A percentile compares a stretch with the other conserved stretches of the same genome.
Conservation (phyloP, 2,888 invertebrate genomes). For the Cataglyphis cursor region DNA sequence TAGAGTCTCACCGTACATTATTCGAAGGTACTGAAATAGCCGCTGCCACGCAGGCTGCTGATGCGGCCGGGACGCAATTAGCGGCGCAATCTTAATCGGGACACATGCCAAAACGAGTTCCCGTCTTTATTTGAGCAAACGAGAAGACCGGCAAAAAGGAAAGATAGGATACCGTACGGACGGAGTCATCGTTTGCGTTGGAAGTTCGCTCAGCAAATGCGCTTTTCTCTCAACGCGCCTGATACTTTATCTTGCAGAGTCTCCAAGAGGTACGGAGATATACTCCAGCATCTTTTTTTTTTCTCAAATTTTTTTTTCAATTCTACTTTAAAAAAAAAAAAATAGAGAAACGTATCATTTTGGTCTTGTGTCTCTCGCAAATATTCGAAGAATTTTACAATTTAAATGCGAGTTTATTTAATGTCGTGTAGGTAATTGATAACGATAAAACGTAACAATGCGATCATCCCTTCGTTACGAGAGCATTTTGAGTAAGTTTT, state of each 20-base stretch:
- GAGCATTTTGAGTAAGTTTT: constrained; percentile 1
- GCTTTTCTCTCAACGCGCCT: background rate
- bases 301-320: background rate
- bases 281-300: background rate
- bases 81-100: constrained; percentile 67
- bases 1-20: background rate
- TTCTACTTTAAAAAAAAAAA: background rate
- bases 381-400: background rate
- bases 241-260: background rate
- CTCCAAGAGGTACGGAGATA: background rate
- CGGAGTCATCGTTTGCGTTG: constrained; percentile 50
- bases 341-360: background rate
- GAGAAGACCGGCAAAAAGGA: constrained; percentile 54
- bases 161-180: constrained; percentile 39
- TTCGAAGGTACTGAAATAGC: constrained; percentile 55
- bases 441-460: background rate
- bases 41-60: constrained; percentile 62
- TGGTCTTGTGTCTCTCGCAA: background rate
- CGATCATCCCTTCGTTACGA: constrained; percentile 13
- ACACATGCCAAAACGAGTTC: constrained; percentile 58
- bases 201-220: background rate
- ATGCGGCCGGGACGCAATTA: constrained; percentile 64
- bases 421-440: background rate
- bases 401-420: background rate
- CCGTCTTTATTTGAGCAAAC: constrained; percentile 35